Base-by-base conservation (phyloP, 2,888 invertebrate species). In the Flexamia atlantica region DNA sequence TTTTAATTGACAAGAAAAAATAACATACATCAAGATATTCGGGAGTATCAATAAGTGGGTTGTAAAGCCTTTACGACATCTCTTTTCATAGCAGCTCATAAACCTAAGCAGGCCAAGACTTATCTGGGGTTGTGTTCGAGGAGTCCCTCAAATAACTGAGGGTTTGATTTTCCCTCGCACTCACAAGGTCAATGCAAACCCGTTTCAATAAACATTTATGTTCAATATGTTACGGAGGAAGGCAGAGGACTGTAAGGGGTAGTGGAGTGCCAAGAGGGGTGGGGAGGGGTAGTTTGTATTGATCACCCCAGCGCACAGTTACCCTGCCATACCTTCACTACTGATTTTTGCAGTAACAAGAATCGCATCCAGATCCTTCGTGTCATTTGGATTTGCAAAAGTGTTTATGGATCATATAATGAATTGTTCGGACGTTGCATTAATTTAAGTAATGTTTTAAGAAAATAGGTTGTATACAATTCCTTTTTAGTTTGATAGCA, bases 171-270 rank as follows among this genome's bases (percentile, higher is more conserved):
- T 20, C 53, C 3, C 53, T 53, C 20, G 64, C 14, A 25, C 64
- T 72, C 17, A 20, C 72, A 72, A 72, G 72, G 72, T 72, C 72
- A 72, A 72, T 20, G 72, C 20, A 36, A 40, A 72, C 9, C 64
- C 36, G 40, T 72, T 72, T 72, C 72, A 72, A 40, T 72, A 72
- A 72, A 72, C 42, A 40, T 72, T 72, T 4, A 72, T 72, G 72
- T 40, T 20, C 72, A 72, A 72, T 72, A 72, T 72, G 72, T 72
- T 40, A 5, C n/a, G 20, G 72, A 7, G 72, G 64, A 28, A 28
- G 28, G 64, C 28, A 64, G 64, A 14, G 64, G 64, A 30, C 30
- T 30, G 64, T 12, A 64, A 30, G 30, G 64, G 64, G 57, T 3
- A 28, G n/a, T 20, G 25, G 64, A 30, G 36, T 20, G 40, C n/a